These are phyloP conservation scores for Nudaria mundana DNA, from an alignment of 2,888 invertebrate genomes.

Conservation along the genomic window DNA sequence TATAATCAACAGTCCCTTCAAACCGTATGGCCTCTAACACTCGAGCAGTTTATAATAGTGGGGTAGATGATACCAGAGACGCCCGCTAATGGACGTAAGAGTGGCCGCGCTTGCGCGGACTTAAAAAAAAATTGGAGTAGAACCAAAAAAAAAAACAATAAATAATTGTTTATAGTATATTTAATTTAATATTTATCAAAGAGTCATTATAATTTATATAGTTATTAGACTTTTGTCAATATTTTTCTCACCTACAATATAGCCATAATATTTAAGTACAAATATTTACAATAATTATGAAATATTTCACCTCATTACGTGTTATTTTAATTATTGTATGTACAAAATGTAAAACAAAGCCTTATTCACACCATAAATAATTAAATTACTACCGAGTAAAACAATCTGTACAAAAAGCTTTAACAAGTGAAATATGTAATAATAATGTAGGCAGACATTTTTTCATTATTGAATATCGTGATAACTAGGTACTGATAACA, in stretches of 20 bases:
- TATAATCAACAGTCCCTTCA: no score
- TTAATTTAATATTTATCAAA: slow-evolving; percentile 22
- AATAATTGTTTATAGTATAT: slow-evolving; percentile 5
- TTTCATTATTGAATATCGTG: background rate
- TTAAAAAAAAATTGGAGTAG: no score
- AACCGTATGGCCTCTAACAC: no score
- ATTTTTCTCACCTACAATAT: slow-evolving; percentile 17
- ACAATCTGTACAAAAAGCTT: slow-evolving; percentile 9
- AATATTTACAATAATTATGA: slow-evolving; percentile 17
- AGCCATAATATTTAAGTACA: slow-evolving; percentile 12
- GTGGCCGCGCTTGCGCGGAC: no score
- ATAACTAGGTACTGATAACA: no score
- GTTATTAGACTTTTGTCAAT: slow-evolving; percentile 12
- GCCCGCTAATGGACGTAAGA: no score
- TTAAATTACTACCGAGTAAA: slow-evolving; percentile 11
- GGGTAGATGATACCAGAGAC: no score
- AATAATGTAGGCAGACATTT: background rate
- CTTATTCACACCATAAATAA: slow-evolving; percentile 10
- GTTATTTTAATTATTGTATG: slow-evolving; percentile 19
- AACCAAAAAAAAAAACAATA: background rate
- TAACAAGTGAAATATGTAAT: background rate
- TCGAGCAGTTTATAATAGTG: no score
- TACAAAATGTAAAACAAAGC: slow-evolving; percentile 30
- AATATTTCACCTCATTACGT: slow-evolving; percentile 16
- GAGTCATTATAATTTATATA: slow-evolving; percentile 21